Conservation (phyloP, 2,888 invertebrate species). For the Fabriciana adippe region DNA sequence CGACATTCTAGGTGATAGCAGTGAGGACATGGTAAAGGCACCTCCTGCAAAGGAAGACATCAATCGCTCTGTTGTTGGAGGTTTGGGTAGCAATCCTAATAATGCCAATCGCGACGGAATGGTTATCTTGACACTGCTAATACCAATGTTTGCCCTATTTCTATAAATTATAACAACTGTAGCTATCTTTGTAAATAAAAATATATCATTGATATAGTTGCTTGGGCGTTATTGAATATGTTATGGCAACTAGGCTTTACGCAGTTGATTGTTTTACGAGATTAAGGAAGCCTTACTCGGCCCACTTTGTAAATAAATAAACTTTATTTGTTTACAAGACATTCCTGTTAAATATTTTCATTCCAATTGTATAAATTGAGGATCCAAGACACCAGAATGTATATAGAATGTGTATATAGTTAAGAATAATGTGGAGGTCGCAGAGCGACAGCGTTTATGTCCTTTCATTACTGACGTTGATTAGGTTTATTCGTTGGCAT, state of each 20-base stretch:
- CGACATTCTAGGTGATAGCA: slow-evolving; percentile 61
- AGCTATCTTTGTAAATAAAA: slow-evolving; percentile 65
- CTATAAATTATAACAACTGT: slow-evolving; percentile 52
- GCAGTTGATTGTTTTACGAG: slow-evolving; percentile 61
- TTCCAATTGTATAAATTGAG: slow-evolving; percentile 70
- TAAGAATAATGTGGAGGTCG: slow-evolving; percentile 63
- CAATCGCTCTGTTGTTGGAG: slow-evolving; percentile 63
- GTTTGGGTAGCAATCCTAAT: slow-evolving; percentile 63
- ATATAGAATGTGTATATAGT: slow-evolving; percentile 79
- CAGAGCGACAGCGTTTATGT: slow-evolving; percentile 63
- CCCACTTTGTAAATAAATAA: slow-evolving; percentile 64
- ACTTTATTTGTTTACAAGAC: slow-evolving; percentile 60
- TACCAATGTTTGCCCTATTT: slow-evolving; percentile 63
- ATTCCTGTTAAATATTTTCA: slow-evolving; percentile 77
- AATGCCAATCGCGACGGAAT: slow-evolving; percentile 49
- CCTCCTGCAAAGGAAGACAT: slow-evolving; percentile 65
- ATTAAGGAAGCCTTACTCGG: slow-evolving; percentile 47
- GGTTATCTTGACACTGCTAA: slow-evolving; percentile 53
- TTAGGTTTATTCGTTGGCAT: slow-evolving; percentile 37
- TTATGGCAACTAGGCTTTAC: slow-evolving; percentile 64
- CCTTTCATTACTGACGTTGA: slow-evolving; percentile 37
- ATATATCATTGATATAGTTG: slow-evolving; percentile 62
- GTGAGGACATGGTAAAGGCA: slow-evolving; percentile 57
- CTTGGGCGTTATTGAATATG: slow-evolving; percentile 58
- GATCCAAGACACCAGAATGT: slow-evolving; percentile 73